These are phyloP conservation scores for Hoplostethus atlanticus DNA, from an alignment of 2,797 vertebrate genomes.

Conservation along the genomic window DNA sequence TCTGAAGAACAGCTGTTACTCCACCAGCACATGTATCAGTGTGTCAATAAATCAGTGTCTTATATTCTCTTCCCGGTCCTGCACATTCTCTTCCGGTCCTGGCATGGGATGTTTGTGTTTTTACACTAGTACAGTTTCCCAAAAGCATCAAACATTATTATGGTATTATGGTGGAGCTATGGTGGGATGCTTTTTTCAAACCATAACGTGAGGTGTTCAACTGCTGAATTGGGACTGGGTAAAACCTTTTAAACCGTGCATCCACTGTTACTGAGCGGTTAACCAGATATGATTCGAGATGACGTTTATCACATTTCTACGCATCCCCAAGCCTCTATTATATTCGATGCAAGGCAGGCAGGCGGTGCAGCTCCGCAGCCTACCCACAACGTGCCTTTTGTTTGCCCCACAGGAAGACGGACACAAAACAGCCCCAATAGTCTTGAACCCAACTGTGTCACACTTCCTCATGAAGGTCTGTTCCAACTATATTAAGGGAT, in stretches of 20 bases:
- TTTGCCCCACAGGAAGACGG: constrained; percentile 62
- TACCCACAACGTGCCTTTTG: constrained; percentile 36
- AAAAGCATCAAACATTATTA: no score
- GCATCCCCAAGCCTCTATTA: neutral
- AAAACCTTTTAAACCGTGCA: neutral
- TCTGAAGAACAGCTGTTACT: no score
- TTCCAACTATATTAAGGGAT: constrained; percentile 6
- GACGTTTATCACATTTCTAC: neutral
- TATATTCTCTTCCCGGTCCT: no score
- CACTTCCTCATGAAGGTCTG: constrained; percentile 66
- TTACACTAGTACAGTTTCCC: no score
- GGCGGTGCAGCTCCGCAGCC: constrained; percentile 7
- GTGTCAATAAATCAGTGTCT: no score
- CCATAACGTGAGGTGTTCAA: neutral
- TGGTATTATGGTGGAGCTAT: no score
- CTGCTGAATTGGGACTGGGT: neutral
- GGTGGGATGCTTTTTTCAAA: no score
- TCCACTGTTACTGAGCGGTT: neutral
- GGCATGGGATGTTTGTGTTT: no score
- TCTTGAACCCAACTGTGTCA: constrained; percentile 61
- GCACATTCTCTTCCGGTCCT: no score
- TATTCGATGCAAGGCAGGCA: constrained; percentile 17
- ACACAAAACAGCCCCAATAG: constrained; percentile 49
- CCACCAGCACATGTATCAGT: no score
- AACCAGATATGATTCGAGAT: neutral